Evolutionary conservation across 2,113 vertebrate genomes (phyloP).

Genomic region (Nansenia antarctica): DNA sequence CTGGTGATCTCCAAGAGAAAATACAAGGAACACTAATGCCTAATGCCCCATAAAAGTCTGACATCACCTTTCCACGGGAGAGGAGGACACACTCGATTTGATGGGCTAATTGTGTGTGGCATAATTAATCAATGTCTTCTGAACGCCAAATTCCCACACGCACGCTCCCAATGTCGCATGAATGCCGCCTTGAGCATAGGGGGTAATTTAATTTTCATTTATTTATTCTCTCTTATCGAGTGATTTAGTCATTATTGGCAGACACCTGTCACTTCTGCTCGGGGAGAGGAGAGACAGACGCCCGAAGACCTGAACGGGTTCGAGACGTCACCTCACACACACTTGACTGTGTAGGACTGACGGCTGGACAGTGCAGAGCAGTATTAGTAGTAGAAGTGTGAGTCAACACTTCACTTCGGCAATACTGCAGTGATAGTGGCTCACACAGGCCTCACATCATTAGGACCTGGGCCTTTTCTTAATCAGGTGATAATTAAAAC

Average conservation of each 20-base stretch:
- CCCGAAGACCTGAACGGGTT: constrained; percentile 7
- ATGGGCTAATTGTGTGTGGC: constrained; percentile 77
- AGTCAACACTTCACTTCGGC: constrained; percentile 10
- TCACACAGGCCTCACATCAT: constrained; percentile 13
- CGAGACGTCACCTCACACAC: background rate
- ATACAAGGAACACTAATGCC: constrained; percentile 62
- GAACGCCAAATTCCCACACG: constrained; percentile 66
- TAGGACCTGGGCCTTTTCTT: constrained; percentile 13
- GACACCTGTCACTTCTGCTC: constrained; percentile 40
- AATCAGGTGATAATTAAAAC: constrained; percentile 42
- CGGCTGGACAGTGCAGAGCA: background rate
- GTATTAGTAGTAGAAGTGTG: background rate
- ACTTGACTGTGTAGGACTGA: background rate
- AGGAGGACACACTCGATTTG: constrained; percentile 78
- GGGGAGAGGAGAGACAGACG: background rate
- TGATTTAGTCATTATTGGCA: constrained; percentile 53
- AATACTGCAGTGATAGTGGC: background rate
- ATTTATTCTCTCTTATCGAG: constrained; percentile 57
- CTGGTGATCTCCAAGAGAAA: constrained; percentile 53
- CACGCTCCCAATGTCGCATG: constrained; percentile 50
- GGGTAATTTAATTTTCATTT: constrained; percentile 64
- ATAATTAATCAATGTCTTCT: constrained; percentile 80
- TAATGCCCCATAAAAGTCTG: constrained; percentile 73
- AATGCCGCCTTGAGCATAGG: constrained; percentile 47
- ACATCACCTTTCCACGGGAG: constrained; percentile 76